Percentiles rank a stretch among this genome's conserved stretches.
Evolutionary conservation across 2,113 vertebrate genomes (phyloP).

Genomic region (Serilophus lunatus): DNA sequence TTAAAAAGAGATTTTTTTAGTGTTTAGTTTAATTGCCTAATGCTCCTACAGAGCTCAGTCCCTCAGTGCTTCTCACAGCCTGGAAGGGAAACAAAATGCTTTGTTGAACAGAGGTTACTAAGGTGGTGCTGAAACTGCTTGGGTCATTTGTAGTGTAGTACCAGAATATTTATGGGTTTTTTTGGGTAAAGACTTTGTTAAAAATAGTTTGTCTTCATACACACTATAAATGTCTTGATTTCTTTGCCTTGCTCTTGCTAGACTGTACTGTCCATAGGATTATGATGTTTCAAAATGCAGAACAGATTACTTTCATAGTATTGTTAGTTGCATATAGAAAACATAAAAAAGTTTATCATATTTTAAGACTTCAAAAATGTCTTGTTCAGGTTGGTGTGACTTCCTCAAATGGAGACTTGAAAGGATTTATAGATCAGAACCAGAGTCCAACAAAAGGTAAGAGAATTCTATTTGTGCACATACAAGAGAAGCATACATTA

Average conservation of each 20-base stretch:
- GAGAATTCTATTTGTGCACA: conserved; percentile 11
- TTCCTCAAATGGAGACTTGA: conserved; percentile 75
- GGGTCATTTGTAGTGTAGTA: neutral
- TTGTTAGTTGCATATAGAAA: neutral
- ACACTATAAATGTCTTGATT: neutral
- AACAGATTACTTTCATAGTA: neutral
- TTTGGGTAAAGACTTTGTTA: neutral
- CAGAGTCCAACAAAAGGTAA: conserved; percentile 79
- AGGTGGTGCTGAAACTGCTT: neutral
- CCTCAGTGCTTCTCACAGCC: neutral
- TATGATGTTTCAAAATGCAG: neutral
- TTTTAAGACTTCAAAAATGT: conserved; percentile 62
- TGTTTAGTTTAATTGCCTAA: neutral
- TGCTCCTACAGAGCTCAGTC: neutral
- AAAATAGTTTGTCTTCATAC: neutral
- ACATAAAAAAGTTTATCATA: neutral
- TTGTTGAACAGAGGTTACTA: neutral
- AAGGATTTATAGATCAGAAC: conserved; percentile 79
- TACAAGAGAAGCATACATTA: neutral
- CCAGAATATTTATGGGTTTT: neutral
- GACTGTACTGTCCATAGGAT: neutral
- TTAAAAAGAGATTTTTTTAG: neutral
- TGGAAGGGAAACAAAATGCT: neutral
- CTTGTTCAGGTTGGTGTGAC: conserved; percentile 75
- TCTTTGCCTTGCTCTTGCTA: neutral